These are phyloP conservation scores for Paradoxurus hermaphroditus DNA, from an alignment of 2,113 vertebrate genomes.

Conservation along the genomic window DNA sequence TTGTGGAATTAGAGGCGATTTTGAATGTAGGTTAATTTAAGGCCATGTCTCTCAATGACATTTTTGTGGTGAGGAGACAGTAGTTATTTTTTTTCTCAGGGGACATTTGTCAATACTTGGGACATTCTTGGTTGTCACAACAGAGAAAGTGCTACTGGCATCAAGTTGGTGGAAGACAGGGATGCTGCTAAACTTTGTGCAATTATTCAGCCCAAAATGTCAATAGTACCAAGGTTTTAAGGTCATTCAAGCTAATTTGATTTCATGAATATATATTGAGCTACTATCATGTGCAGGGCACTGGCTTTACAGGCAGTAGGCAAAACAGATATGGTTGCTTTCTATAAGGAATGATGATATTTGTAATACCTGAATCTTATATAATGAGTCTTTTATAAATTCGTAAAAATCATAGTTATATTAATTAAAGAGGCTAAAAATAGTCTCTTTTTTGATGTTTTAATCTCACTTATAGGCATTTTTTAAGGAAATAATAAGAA, in stretches of 20 bases:
- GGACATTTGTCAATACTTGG: neutral
- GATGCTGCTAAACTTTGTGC: neutral
- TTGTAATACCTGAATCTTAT: neutral
- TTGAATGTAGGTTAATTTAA: neutral
- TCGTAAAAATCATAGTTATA: neutral
- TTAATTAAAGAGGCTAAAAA: neutral
- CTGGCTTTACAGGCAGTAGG: neutral
- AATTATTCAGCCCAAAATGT: neutral
- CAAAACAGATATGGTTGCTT: neutral
- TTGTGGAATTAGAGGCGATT: neutral
- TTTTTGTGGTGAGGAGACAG: neutral
- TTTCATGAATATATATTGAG: neutral
- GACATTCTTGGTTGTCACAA: neutral
- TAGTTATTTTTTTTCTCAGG: neutral
- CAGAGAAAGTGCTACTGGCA: neutral
- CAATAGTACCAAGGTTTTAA: neutral
- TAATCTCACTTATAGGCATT: neutral
- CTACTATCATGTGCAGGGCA: neutral
- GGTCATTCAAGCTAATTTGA: neutral
- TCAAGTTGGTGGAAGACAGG: neutral
- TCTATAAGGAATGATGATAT: neutral
- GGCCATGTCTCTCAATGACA: neutral
- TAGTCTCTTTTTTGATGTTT: neutral
- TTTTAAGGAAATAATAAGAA: neutral
- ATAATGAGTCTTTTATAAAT: neutral